A percentile compares a stretch with the other conserved stretches of the same genome.
These are phyloP conservation scores for Tigriopus californicus DNA, from an alignment of 2,888 invertebrate species.

Conservation along the genomic window DNA sequence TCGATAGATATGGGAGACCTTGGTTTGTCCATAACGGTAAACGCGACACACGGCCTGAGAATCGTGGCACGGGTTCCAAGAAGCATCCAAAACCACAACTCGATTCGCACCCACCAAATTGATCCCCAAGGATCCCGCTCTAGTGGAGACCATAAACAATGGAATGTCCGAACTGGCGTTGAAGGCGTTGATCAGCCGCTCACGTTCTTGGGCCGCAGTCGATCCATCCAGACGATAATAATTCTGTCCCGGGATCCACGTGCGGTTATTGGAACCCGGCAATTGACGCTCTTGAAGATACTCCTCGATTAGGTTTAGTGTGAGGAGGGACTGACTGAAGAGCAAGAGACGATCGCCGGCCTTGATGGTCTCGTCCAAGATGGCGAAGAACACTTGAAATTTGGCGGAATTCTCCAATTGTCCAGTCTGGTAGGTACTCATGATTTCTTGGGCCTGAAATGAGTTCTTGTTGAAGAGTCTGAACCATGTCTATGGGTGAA, in stretches of 20 bases:
- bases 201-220: conserved; percentile 79
- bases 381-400: conserved; percentile 78
- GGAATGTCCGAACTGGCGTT: conserved; percentile 57
- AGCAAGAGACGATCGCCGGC: conserved; percentile 76
- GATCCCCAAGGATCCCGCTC: conserved; percentile 89
- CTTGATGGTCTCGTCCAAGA: conserved; percentile 58
- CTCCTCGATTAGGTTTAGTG: conserved; percentile 82
- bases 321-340: conserved; percentile 89
- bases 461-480: neutral
- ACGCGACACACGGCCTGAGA: conserved; percentile 93
- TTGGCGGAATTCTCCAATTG: conserved; percentile 80
- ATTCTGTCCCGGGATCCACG: neutral
- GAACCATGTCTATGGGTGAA: conserved; percentile 2
- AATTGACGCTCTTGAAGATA: conserved; percentile 53
- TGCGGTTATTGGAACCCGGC: conserved; percentile 25
- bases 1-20: conserved; percentile 85
- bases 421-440: conserved; percentile 54
- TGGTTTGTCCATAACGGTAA: conserved; percentile 82
- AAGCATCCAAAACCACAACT: conserved; percentile 91
- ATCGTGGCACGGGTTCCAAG: conserved; percentile 98
- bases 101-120: conserved; percentile 93
- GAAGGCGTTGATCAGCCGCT: conserved; percentile 88
- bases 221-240: conserved; percentile 57
- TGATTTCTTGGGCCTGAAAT: conserved; percentile 28
- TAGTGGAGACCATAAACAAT: conserved; percentile 84